phyloP scores from a whole-genome alignment of 1,140 invertebrate species.

The Camponotus floridanus region DNA sequence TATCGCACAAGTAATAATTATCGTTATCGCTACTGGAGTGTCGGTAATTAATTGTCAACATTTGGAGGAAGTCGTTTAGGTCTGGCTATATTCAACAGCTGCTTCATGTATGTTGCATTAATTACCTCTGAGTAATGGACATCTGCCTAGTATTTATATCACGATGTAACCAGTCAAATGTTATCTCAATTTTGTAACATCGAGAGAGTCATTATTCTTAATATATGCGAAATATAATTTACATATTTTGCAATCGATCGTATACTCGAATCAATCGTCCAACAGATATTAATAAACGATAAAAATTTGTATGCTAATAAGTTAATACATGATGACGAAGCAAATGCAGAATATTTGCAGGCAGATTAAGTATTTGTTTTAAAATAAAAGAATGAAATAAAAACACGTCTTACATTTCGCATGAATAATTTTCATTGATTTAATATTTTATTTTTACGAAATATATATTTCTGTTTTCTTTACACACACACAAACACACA shows the following conservation, averaged over 20 bases:
- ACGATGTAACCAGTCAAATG: slow-evolving; percentile 14
- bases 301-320: slow-evolving; percentile 8
- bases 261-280: slow-evolving; percentile 18
- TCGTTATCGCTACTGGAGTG: slow-evolving; percentile 42
- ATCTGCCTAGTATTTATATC: slow-evolving; percentile 53
- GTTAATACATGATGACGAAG: not conserved
- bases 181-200: slow-evolving; percentile 56
- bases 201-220: slow-evolving; percentile 19
- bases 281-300: slow-evolving; percentile 8
- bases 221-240: slow-evolving; percentile 27
- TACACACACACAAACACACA: too few species aligned
- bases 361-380: not conserved
- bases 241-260: not conserved
- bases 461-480: not conserved
- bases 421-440: slow-evolving; percentile 10
- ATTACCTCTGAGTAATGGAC: slow-evolving; percentile 57
- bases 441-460: not conserved
- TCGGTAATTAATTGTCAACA: slow-evolving; percentile 60
- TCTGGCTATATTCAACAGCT: slow-evolving; percentile 36
- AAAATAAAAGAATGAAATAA: not conserved
- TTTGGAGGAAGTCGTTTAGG: slow-evolving; percentile 41
- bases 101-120: slow-evolving; percentile 46
- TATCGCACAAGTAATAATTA: slow-evolving; percentile 45
- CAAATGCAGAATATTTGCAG: not conserved
- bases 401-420: slow-evolving; percentile 4